Conservation (phyloP, 2,113 vertebrate species). For the Cepphus grylle region DNA sequence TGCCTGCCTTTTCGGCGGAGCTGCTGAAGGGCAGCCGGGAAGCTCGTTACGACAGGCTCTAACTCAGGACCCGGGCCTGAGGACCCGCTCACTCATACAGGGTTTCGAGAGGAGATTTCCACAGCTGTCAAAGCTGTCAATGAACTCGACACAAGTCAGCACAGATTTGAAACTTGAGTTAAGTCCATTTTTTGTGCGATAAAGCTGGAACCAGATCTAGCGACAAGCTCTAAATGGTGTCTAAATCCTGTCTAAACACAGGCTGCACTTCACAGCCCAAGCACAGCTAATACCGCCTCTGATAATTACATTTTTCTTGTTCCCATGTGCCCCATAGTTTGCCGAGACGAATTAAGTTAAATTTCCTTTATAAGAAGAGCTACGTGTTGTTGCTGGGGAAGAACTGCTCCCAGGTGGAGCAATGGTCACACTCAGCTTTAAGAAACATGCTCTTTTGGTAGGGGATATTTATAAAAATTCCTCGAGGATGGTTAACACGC, state of each 20-base stretch:
- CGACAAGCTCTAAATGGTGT: constrained; percentile 1
- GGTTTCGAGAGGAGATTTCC: neutral
- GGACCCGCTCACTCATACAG: accelerated
- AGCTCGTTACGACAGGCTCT: neutral
- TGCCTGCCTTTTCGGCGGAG: neutral
- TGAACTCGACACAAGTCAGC: neutral
- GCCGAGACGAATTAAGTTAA: neutral
- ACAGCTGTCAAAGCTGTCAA: neutral
- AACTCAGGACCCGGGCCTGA: neutral
- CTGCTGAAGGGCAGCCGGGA: neutral
- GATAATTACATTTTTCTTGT: constrained; percentile 2
- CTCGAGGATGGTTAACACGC: constrained; percentile 6
- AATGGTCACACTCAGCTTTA: neutral
- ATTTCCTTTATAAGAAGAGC: neutral
- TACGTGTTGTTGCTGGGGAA: neutral
- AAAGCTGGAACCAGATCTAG: constrained; percentile 11
- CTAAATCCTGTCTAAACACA: constrained; percentile 48
- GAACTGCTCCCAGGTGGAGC: constrained; percentile 31
- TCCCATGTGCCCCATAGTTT: constrained; percentile 3
- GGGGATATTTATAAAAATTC: constrained; percentile 5
- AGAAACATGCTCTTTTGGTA: neutral
- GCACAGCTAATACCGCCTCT: neutral
- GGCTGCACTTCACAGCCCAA: neutral
- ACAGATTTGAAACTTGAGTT: neutral
- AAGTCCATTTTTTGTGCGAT: neutral